These are phyloP conservation scores for Pholis gunnellus DNA, from an alignment of 2,113 vertebrate genomes.

Conservation along the genomic window DNA sequence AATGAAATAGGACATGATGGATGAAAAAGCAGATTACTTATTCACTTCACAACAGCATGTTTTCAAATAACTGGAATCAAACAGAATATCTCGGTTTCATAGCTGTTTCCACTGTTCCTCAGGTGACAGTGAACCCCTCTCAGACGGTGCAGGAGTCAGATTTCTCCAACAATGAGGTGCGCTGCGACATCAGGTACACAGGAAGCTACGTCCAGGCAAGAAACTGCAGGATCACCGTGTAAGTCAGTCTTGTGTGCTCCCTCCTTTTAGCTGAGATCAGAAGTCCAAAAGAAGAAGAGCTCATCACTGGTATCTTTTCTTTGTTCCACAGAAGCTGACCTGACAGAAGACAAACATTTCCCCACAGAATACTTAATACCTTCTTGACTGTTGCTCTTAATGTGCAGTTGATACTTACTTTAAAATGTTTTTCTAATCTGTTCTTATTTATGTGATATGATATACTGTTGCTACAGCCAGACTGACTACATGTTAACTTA, in stretches of 20 bases:
- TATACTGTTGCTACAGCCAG: constrained; percentile 1
- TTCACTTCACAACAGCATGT: not conserved
- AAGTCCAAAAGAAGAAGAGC: not conserved
- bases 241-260: constrained; percentile 4
- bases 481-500: not conserved
- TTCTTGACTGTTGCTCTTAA: constrained; percentile 14
- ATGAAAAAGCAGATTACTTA: not conserved
- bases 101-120: not conserved
- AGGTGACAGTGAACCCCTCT: constrained; percentile 87
- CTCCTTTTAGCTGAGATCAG: not conserved
- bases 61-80: not conserved
- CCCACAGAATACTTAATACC: not conserved
- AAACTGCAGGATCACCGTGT: constrained; percentile 85
- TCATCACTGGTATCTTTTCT: not conserved
- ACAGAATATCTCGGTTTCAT: not conserved
- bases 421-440: constrained; percentile 2
- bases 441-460: constrained; percentile 48
- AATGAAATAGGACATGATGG: not conserved
- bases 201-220: constrained; percentile 81
- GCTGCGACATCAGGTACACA: constrained; percentile 84
- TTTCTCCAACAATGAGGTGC: constrained; percentile 85
- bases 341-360: constrained; percentile 17
- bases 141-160: constrained; percentile 84
- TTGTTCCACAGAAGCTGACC: constrained; percentile 75
- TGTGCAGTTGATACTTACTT: constrained; percentile 10